Conservation (phyloP, 2,113 vertebrate species). For the Anthoscopus minutus region DNA sequence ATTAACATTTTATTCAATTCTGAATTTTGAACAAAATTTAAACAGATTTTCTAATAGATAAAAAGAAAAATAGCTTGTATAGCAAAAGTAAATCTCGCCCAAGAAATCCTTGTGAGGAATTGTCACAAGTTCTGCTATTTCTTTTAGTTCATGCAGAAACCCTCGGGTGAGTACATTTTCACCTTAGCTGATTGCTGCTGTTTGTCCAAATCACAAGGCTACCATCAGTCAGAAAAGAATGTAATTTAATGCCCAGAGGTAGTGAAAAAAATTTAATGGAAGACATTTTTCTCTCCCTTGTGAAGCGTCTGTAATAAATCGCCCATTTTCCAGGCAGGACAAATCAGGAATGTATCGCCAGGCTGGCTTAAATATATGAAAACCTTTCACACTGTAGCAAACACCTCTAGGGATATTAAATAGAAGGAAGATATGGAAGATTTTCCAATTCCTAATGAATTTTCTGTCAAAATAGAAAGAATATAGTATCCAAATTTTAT, state of each 20-base stretch:
- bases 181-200: not conserved
- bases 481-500: not conserved
- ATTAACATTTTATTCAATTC: not conserved
- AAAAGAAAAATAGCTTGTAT: not conserved
- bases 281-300: not conserved
- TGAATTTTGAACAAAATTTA: not conserved
- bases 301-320: not conserved
- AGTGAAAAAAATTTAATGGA: not conserved
- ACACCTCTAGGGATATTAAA: not conserved
- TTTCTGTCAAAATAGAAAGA: not conserved
- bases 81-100: not conserved
- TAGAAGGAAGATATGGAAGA: not conserved
- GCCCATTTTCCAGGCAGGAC: not conserved
- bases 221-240: not conserved
- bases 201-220: not conserved
- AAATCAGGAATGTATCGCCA: not conserved
- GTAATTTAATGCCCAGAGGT: not conserved
- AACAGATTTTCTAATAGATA: not conserved
- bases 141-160: not conserved
- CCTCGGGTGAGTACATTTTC: not conserved
- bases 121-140: not conserved
- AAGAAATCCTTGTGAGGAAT: not conserved
- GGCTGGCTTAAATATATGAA: not conserved
- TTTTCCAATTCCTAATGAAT: not conserved
- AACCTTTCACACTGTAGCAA: not conserved